Evolutionary conservation across 2,888 invertebrate genomes (phyloP).

Genomic region (Drosophila gaucha): DNA sequence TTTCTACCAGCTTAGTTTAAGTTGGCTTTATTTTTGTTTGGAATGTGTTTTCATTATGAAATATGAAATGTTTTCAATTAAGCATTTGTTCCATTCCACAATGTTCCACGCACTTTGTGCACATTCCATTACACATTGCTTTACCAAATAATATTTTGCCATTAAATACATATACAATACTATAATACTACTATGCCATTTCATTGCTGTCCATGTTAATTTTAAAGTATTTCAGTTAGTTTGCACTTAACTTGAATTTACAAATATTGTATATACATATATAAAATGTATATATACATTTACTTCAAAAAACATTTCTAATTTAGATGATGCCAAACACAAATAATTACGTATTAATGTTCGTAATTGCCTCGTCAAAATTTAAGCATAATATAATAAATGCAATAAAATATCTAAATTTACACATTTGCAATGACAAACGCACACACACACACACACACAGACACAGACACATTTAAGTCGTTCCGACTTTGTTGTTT

Average conservation of each 20-base stretch:
- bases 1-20: no score
- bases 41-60: no score
- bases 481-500: background rate
- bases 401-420: conserved; percentile 1
- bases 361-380: conserved; percentile 22
- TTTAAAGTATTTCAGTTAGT: no score
- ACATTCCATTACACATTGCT: background rate
- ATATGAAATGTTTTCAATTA: background rate
- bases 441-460: background rate
- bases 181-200: no score
- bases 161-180: no score
- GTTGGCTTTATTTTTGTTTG: no score
- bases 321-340: conserved; percentile 4
- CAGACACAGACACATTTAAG: background rate
- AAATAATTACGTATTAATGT: conserved; percentile 12
- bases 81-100: conserved; percentile 1
- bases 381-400: conserved; percentile 6
- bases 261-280: no score
- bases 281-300: no score
- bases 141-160: no score
- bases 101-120: background rate
- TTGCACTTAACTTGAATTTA: background rate
- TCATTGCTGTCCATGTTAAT: no score
- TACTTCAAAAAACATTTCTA: background rate
- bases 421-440: background rate